Evolutionary conservation across 1,140 invertebrate species (phyloP).

Genomic region (Melanaphis sacchari): DNA sequence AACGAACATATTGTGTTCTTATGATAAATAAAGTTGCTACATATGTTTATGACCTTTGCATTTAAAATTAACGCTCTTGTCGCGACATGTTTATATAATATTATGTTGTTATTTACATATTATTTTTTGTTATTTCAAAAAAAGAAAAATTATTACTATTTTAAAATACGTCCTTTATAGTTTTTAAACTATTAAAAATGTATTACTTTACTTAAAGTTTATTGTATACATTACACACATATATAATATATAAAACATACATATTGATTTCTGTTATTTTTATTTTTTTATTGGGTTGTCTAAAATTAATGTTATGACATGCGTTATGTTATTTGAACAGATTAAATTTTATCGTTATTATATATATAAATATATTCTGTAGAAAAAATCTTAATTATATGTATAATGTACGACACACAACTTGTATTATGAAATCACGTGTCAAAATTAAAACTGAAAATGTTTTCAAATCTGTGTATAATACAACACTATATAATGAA

Average conservation of each 20-base stretch:
- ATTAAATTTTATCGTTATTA: constrained; percentile 6
- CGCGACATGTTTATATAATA: neutral
- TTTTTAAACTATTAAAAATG: constrained; percentile 33
- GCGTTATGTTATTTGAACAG: constrained; percentile 30
- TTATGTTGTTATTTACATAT: constrained; percentile 38
- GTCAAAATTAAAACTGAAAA: neutral
- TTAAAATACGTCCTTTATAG: constrained; percentile 23
- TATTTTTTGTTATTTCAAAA: constrained; percentile 1
- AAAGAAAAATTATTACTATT: constrained; percentile 8
- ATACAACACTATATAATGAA: neutral
- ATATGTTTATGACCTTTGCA: constrained; percentile 37
- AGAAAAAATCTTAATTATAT: neutral
- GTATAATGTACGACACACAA: neutral
- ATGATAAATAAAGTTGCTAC: constrained; percentile 41
- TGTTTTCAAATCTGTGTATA: neutral
- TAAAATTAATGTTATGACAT: neutral
- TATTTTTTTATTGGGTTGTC: constrained; percentile 17
- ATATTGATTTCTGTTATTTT: constrained; percentile 39
- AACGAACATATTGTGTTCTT: constrained; percentile 36
- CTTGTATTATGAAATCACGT: constrained; percentile 18
- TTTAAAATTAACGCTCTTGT: constrained; percentile 39
- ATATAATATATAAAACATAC: neutral
- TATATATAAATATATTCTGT: constrained; percentile 15
- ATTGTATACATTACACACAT: constrained; percentile 7
- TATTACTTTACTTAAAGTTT: constrained; percentile 42